Conservation (phyloP, 2,113 vertebrate genomes). For the Tonatia bakeri region DNA sequence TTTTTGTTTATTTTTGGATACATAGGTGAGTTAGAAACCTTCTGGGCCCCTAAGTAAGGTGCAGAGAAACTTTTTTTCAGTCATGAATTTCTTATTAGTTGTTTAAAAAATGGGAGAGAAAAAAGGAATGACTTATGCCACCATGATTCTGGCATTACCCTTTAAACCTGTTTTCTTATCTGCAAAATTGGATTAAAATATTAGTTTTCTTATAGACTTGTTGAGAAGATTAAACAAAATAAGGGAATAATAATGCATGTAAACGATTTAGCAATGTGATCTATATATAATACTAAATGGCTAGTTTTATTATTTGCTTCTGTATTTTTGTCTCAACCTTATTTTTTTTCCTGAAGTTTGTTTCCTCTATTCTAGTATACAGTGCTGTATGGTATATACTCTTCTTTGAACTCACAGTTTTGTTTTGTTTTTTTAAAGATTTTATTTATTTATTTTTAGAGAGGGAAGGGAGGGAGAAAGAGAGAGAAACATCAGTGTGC, state of each 20-base stretch:
- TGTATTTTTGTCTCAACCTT: background rate
- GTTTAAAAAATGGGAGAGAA: background rate
- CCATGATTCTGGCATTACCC: background rate
- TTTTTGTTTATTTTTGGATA: background rate
- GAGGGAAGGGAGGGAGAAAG: too few species aligned
- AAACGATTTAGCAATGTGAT: background rate
- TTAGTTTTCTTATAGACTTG: background rate
- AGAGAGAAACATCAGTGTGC: too few species aligned
- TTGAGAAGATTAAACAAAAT: background rate
- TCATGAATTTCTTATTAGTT: background rate
- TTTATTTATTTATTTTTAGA: too few species aligned
- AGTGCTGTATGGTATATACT: background rate
- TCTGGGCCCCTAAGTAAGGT: background rate
- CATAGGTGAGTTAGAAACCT: background rate
- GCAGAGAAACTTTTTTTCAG: background rate
- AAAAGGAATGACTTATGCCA: background rate
- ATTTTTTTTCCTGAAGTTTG: background rate
- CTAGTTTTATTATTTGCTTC: background rate
- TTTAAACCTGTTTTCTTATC: background rate
- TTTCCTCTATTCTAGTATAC: background rate
- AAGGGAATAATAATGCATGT: background rate
- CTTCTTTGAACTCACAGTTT: too few species aligned
- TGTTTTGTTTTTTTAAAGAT: too few species aligned
- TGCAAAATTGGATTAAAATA: background rate
- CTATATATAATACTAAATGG: background rate